Conservation (phyloP, 2,113 vertebrate species). For the Lagopus muta region DNA sequence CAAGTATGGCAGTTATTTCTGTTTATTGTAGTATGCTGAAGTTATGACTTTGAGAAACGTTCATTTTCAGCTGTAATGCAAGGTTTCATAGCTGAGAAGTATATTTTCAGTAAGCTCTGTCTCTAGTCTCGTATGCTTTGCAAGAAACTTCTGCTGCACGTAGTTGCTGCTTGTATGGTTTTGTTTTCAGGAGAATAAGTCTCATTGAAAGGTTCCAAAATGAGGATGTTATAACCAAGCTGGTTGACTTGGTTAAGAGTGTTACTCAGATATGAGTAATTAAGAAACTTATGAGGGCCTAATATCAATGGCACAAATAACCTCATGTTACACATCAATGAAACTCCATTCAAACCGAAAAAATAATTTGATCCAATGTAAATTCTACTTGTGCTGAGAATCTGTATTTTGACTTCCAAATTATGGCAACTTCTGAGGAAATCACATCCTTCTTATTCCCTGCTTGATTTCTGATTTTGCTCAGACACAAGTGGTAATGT, state of each 20-base stretch:
- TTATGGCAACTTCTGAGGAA: not conserved
- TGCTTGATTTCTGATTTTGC: not conserved
- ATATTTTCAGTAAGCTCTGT: not conserved
- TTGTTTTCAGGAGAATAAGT: not conserved
- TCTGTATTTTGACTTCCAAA: not conserved
- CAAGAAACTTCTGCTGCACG: not conserved
- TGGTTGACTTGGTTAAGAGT: not conserved
- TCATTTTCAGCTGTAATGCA: not conserved
- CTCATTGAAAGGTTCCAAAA: not conserved
- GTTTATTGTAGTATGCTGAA: not conserved
- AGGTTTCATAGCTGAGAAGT: not conserved
- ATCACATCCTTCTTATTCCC: not conserved
- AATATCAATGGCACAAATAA: not conserved
- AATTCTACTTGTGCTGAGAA: not conserved
- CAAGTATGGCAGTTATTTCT: not conserved
- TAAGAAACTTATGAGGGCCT: not conserved
- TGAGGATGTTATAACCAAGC: accelerated
- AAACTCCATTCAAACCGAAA: not conserved
- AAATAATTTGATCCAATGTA: not conserved
- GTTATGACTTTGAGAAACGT: not conserved
- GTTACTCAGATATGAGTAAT: not conserved
- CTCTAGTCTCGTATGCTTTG: not conserved
- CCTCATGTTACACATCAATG: not conserved
- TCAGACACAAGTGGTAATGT: not conserved
- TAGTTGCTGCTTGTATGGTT: not conserved